These are phyloP conservation scores for Spinibarbus caldwelli DNA, from an alignment of 2,797 vertebrate genomes.

Conservation along the genomic window DNA sequence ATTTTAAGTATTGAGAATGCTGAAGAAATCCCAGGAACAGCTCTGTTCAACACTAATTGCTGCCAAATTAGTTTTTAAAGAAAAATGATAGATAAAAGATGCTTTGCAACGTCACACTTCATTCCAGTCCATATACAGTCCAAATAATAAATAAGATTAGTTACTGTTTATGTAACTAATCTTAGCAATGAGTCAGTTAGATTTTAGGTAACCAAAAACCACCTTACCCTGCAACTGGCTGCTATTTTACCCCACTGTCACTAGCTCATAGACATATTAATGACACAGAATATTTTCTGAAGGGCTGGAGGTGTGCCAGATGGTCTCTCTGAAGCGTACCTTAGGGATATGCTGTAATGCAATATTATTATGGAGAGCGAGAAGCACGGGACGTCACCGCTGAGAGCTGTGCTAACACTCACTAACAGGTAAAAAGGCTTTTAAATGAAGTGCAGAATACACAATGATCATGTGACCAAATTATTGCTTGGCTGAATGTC, in stretches of 20 bases:
- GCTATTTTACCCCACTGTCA: background rate
- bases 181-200: background rate
- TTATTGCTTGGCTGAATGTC: conserved; percentile 22
- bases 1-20: background rate
- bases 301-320: background rate
- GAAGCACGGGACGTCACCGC: background rate
- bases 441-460: conserved; percentile 9
- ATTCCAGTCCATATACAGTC: background rate
- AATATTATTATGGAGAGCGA: conserved; percentile 5
- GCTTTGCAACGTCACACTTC: background rate
- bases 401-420: conserved; percentile 20
- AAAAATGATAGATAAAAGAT: background rate
- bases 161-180: no score
- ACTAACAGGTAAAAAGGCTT: conserved; percentile 27
- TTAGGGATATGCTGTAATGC: conserved; percentile 19
- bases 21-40: background rate
- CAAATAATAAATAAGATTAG: no score
- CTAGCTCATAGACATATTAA: conserved; percentile 2
- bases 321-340: conserved; percentile 10
- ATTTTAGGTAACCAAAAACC: background rate
- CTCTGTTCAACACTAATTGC: no score
- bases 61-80: no score
- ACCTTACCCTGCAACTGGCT: background rate
- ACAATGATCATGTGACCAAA: conserved; percentile 10
- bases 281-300: conserved; percentile 13